Evolutionary conservation across 2,888 invertebrate genomes (phyloP).

Genomic region (Drosophila picticornis): DNA sequence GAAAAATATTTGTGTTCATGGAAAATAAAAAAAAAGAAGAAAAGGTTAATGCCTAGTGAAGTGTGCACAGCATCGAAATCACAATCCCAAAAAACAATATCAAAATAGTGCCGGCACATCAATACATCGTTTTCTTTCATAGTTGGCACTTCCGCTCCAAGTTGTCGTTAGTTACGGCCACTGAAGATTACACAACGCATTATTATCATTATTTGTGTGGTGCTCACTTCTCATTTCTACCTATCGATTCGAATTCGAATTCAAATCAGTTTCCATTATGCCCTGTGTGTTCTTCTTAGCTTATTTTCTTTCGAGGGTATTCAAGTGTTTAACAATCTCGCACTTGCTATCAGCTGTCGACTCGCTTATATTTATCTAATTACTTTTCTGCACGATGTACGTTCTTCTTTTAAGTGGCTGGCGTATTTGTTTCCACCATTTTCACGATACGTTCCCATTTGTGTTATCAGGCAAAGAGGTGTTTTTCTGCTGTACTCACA

Average conservation of each 20-base stretch:
- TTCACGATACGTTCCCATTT: constrained; percentile 23
- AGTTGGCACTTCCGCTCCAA: constrained; percentile 71
- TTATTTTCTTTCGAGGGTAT: background rate
- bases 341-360: constrained; percentile 25
- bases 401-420: constrained; percentile 29
- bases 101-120: constrained; percentile 35
- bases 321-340: constrained; percentile 1
- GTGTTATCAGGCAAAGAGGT: constrained; percentile 39
- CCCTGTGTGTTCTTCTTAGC: background rate
- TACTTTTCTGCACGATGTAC: constrained; percentile 34
- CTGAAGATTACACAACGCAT: constrained; percentile 45
- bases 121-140: constrained; percentile 10
- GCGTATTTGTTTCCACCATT: constrained; percentile 22
- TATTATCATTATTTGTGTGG: constrained; percentile 31
- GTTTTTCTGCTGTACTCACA: constrained; percentile 15
- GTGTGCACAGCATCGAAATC: constrained; percentile 71
- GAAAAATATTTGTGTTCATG: constrained; percentile 63
- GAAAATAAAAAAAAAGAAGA: constrained; percentile 46
- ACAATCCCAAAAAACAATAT: constrained; percentile 14
- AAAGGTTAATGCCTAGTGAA: constrained; percentile 80
- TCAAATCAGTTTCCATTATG: constrained; percentile 8
- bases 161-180: constrained; percentile 58
- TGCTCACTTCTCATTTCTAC: constrained; percentile 16
- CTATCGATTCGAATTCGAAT: constrained; percentile 5
- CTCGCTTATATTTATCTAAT: constrained; percentile 49